Evolutionary conservation across 2,888 invertebrate genomes (phyloP).

Genomic region (Dynastes grantii): DNA sequence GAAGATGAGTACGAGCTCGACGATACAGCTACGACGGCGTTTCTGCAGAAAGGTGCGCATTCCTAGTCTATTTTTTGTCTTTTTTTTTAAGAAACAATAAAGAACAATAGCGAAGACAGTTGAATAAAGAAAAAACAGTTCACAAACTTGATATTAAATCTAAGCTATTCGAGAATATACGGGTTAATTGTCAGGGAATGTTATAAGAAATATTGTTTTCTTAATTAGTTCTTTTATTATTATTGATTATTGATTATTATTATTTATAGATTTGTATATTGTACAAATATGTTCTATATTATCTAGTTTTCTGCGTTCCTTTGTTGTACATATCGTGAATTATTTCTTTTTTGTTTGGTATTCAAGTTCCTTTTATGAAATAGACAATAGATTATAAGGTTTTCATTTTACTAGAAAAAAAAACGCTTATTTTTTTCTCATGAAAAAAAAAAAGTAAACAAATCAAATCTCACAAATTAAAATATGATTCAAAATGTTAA

Average conservation of each 20-base stretch:
- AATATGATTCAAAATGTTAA: no score
- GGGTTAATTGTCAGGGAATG: conserved; percentile 59
- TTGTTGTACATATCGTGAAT: conserved; percentile 58
- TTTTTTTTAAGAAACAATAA: neutral
- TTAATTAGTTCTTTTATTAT: conserved; percentile 52
- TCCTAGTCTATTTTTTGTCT: conserved; percentile 45
- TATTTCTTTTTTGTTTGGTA: conserved; percentile 62
- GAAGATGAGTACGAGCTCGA: conserved; percentile 70
- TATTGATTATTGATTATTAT: conserved; percentile 60
- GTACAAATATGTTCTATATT: conserved; percentile 54
- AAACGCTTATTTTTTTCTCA: conserved; percentile 15
- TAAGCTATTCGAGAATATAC: conserved; percentile 54
- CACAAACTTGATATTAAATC: no score
- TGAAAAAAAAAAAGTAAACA: no score
- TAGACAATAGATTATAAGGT: conserved; percentile 48
- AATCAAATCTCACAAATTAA: neutral
- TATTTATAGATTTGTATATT: conserved; percentile 61
- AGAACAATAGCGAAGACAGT: no score
- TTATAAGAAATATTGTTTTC: conserved; percentile 7
- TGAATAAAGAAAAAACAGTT: no score
- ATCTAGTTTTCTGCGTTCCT: conserved; percentile 25
- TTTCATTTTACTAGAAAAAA: conserved; percentile 42
- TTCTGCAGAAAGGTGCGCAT: conserved; percentile 30
- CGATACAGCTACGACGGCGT: neutral
- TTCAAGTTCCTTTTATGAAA: conserved; percentile 68